Conservation (phyloP, 2,888 invertebrate species). For the Dicycla oo region DNA sequence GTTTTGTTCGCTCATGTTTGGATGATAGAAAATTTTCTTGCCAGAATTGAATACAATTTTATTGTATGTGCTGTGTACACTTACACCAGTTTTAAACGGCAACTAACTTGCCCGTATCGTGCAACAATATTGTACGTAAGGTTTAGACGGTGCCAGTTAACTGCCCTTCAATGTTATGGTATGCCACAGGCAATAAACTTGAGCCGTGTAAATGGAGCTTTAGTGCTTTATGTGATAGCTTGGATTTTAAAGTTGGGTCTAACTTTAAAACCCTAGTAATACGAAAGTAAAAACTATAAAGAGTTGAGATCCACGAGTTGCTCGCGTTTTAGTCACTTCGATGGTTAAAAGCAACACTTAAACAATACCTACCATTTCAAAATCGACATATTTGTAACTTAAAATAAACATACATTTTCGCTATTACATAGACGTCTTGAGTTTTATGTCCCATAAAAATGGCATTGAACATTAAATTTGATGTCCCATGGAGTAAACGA, state of each 20-base stretch:
- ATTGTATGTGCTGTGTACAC: no score
- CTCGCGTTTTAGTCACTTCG: background rate
- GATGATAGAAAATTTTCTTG: no score
- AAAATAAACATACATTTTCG: slow-evolving; percentile 32
- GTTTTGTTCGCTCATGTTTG: no score
- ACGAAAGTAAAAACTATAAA: background rate
- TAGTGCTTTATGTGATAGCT: slow-evolving; percentile 4
- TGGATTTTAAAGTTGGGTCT: background rate
- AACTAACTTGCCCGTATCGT: no score
- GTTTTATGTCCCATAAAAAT: slow-evolving; percentile 61
- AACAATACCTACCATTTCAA: background rate
- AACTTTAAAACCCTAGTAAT: no score
- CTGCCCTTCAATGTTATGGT: no score
- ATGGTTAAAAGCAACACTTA: background rate
- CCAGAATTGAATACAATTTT: no score
- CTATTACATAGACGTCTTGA: slow-evolving; percentile 42
- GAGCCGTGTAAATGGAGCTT: no score
- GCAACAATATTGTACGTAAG: no score
- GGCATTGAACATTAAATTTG: slow-evolving; percentile 64
- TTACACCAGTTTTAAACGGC: no score
- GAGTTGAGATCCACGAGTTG: background rate
- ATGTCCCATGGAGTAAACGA: slow-evolving; percentile 63
- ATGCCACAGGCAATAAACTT: no score
- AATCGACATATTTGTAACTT: background rate
- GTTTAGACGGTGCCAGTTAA: no score